phyloP scores from a whole-genome alignment of 2,888 invertebrate genomes.

The Lepidocyrtoides sp. region DNA sequence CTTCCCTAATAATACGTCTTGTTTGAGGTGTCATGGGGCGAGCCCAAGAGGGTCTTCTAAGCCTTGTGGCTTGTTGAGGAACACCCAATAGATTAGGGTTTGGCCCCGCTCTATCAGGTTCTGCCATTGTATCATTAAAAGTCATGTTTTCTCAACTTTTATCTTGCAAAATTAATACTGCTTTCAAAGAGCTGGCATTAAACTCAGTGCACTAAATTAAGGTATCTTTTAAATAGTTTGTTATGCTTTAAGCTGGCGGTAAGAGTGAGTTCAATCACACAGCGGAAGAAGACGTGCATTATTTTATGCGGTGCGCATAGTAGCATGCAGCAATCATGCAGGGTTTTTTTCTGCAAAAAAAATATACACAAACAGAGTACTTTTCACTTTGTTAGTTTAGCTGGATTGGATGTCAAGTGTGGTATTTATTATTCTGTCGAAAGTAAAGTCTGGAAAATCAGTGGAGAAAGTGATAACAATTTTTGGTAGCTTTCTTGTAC shows the following conservation, averaged over 20 bases:
- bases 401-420: neutral
- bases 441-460: no score
- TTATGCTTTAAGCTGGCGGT: constrained; percentile 35
- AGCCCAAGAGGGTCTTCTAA: constrained; percentile 67
- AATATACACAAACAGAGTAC: constrained; percentile 27
- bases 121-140: constrained; percentile 69
- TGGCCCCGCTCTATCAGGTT: constrained; percentile 36
- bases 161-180: neutral
- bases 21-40: constrained; percentile 68
- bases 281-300: constrained; percentile 34
- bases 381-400: constrained; percentile 21
- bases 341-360: constrained; percentile 45
- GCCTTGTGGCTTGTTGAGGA: constrained; percentile 53
- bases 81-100: constrained; percentile 39
- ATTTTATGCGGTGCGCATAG: constrained; percentile 31
- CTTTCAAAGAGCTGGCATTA: neutral
- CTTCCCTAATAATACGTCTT: constrained; percentile 65
- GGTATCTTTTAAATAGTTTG: constrained; percentile 3
- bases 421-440: no score
- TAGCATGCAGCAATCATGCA: constrained; percentile 63
- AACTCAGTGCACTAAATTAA: neutral
- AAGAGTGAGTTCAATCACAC: constrained; percentile 36
- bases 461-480: neutral
- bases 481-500: no score
- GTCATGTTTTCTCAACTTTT: constrained; percentile 63